These are phyloP conservation scores for Porites cylindrica DNA, from an alignment of 92 coral and sea anemone species.

Conservation along the genomic window DNA sequence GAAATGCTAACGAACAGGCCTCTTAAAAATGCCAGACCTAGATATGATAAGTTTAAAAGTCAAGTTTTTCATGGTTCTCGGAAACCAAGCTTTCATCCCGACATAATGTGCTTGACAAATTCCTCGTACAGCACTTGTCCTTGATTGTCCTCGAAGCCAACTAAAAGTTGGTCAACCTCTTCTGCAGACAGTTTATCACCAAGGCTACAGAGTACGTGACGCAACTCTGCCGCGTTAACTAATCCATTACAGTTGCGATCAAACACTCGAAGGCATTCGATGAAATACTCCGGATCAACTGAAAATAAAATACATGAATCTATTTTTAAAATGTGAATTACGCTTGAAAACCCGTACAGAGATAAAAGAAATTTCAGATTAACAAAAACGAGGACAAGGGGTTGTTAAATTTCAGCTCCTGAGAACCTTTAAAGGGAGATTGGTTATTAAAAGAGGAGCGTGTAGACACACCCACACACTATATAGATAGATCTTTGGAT, in stretches of 20 bases:
- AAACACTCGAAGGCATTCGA: slow-evolving; percentile 94
- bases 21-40: neutral
- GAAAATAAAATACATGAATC: neutral
- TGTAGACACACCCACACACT: too few species aligned
- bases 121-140: slow-evolving; percentile 95
- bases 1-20: neutral
- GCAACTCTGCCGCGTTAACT: slow-evolving; percentile 91
- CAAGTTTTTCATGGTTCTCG: neutral
- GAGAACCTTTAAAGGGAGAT: too few species aligned
- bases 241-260: slow-evolving; percentile 93
- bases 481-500: too few species aligned
- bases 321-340: neutral
- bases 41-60: too few species aligned
- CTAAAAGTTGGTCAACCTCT: slow-evolving; percentile 84
- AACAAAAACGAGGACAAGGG: too few species aligned
- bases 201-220: slow-evolving; percentile 92
- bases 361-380: too few species aligned
- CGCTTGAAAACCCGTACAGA: too few species aligned
- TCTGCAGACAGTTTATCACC: slow-evolving; percentile 93
- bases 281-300: slow-evolving; percentile 90
- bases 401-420: too few species aligned
- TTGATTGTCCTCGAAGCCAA: slow-evolving; percentile 93
- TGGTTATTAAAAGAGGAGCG: too few species aligned
- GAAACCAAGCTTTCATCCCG: slow-evolving; percentile 51
- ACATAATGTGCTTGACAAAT: slow-evolving; percentile 86